Evolutionary conservation across 2,113 vertebrate species (phyloP).

Genomic region (Polypterus bichir): DNA sequence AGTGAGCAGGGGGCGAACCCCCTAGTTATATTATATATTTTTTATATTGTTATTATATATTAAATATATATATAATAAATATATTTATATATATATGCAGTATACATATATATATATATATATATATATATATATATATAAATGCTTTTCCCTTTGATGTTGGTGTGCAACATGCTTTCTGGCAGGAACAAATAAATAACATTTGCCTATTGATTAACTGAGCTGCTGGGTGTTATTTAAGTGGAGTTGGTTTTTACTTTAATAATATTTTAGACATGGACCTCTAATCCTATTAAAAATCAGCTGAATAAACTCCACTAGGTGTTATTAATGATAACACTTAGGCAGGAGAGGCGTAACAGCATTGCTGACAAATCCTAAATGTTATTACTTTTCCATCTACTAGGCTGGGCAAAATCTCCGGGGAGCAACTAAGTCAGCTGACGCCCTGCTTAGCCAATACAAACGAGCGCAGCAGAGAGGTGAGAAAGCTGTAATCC

Average conservation of each 20-base stretch:
- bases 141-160: too few relatives aligned
- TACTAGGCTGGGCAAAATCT: background rate
- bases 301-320: background rate
- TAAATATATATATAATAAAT: too few relatives aligned
- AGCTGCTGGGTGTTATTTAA: background rate
- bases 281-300: background rate
- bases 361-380: background rate
- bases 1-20: too few relatives aligned
- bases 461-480: background rate
- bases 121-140: too few relatives aligned
- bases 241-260: background rate
- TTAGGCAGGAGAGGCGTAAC: background rate
- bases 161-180: too few relatives aligned
- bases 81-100: too few relatives aligned
- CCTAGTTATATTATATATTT: too few relatives aligned
- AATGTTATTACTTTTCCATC: conserved; percentile 1
- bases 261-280: background rate
- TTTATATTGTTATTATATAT: too few relatives aligned
- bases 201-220: background rate
- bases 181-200: background rate
- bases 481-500: too few relatives aligned
- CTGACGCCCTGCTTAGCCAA: background rate
- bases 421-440: background rate
- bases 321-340: background rate
- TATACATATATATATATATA: too few relatives aligned